Percentiles rank a stretch among this genome's conserved stretches.
These are phyloP conservation scores for Ophonus ardosiacus DNA, from an alignment of 2,888 invertebrate genomes.

Conservation along the genomic window DNA sequence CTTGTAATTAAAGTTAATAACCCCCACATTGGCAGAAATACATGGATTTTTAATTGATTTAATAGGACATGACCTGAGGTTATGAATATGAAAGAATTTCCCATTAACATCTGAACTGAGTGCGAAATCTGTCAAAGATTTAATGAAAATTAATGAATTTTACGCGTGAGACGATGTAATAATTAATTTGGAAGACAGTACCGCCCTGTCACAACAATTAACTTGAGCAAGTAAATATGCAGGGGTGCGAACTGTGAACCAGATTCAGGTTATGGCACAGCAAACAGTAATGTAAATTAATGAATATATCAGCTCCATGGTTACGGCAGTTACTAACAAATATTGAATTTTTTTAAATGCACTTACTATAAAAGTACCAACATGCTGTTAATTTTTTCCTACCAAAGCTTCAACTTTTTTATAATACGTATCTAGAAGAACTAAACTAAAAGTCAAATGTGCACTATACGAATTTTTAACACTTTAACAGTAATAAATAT, in stretches of 20 bases:
- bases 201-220: conserved; percentile 53
- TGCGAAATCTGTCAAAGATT: conserved; percentile 55
- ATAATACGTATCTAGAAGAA: not conserved
- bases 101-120: conserved; percentile 38
- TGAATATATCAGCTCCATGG: conserved; percentile 3
- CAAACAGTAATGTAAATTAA: conserved; percentile 34
- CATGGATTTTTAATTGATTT: conserved; percentile 29
- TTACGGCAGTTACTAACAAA: too few relatives aligned
- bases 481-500: too few relatives aligned
- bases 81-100: conserved; percentile 34
- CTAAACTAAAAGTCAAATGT: not conserved
- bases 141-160: conserved; percentile 63
- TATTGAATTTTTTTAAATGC: too few relatives aligned
- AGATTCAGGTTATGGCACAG: not conserved
- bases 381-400: not conserved
- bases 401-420: not conserved
- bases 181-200: conserved; percentile 58
- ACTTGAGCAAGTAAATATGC: conserved; percentile 36
- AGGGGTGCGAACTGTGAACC: conserved; percentile 20
- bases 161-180: conserved; percentile 58
- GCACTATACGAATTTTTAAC: too few relatives aligned
- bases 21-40: not conserved
- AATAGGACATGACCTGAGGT: conserved; percentile 29
- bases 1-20: conserved; percentile 18
- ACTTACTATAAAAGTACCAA: too few relatives aligned